These are phyloP conservation scores for Mesocricetus auratus DNA, from an alignment of 2,113 vertebrate genomes.

Conservation along the genomic window DNA sequence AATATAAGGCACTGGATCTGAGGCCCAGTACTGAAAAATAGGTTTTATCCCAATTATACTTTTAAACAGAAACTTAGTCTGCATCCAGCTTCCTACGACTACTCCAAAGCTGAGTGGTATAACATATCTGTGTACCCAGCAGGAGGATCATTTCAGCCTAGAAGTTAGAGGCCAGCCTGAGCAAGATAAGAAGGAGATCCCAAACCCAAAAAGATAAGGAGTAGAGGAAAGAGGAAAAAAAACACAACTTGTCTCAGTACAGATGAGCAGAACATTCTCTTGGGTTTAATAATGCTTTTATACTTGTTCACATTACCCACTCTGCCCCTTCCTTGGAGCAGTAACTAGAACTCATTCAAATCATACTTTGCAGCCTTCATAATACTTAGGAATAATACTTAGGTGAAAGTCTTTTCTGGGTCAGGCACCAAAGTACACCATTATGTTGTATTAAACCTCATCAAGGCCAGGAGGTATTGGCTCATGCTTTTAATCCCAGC, in stretches of 20 bases:
- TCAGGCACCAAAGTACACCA: constrained; percentile 24
- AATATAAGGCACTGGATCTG: not conserved
- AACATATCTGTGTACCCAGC: not conserved
- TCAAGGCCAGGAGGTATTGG: not conserved
- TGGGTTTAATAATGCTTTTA: not conserved
- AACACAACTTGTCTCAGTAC: too few relatives aligned
- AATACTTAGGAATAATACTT: not conserved
- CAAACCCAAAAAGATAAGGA: not conserved
- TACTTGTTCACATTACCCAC: not conserved
- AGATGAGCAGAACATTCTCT: not conserved
- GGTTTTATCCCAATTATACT: not conserved
- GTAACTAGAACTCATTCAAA: constrained; percentile 32
- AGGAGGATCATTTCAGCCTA: not conserved
- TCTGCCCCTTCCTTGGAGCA: not conserved
- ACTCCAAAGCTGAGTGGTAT: not conserved
- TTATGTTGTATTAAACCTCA: not conserved
- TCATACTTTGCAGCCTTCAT: not conserved
- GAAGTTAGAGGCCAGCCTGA: not conserved
- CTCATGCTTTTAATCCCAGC: too few relatives aligned
- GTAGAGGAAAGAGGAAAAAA: not conserved
- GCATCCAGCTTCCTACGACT: not conserved
- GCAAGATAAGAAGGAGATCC: not conserved
- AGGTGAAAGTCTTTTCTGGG: not conserved
- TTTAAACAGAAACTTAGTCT: not conserved
- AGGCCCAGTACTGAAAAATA: not conserved